Base-by-base conservation (phyloP, 1,140 invertebrate genomes). In the Teleogryllus occipitalis region DNA sequence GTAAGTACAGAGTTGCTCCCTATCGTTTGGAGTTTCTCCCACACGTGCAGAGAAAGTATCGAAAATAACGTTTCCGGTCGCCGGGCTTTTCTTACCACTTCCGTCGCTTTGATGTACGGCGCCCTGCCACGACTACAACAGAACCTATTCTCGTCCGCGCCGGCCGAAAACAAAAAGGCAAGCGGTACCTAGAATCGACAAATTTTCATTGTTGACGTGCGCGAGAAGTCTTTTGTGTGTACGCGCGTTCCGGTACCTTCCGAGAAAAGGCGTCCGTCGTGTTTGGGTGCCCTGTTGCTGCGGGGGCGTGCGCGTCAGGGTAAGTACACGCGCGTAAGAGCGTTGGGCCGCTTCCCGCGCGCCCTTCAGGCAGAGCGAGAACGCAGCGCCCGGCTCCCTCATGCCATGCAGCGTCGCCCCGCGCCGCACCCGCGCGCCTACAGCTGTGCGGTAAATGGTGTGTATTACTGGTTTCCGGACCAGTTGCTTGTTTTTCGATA, bases 401-500 rank as follows among this genome's bases (percentile, higher is more conserved):
- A 14, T 7, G 10, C 18, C 54, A 3, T 65, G 54, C 18, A 14
- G 10, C 54, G 18, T 65, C 54, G 10, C 10, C 54, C 18, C 54
- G 54, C 18, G 54, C 54, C 27, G 27, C 54, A 7, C 54, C 18
- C 54, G 54, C 18, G 54, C 54, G 54, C 54, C 54, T 65, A 65
- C 54, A 65, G 54, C 54, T 65, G 54, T 65, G 54, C 54, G 54
- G 54, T 65, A 65, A 65, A 65, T 65, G 54, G 54, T 65, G 54
- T 65, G 54, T 65, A 65, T 65, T 65, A 65, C 54, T 65, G 54
- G 54, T 65, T 65, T 65, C 54, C 54, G 54, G 54, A 65, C 54
- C 54, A 65, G 54, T 65, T 65, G 54, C 54, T 65, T 65, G 54
- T 65, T 65, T 65, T 65, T 65, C 54, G 54, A 65, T 65, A 65